Base-by-base conservation (phyloP, 1,140 invertebrate species). In the Lepidurus arcticus region DNA sequence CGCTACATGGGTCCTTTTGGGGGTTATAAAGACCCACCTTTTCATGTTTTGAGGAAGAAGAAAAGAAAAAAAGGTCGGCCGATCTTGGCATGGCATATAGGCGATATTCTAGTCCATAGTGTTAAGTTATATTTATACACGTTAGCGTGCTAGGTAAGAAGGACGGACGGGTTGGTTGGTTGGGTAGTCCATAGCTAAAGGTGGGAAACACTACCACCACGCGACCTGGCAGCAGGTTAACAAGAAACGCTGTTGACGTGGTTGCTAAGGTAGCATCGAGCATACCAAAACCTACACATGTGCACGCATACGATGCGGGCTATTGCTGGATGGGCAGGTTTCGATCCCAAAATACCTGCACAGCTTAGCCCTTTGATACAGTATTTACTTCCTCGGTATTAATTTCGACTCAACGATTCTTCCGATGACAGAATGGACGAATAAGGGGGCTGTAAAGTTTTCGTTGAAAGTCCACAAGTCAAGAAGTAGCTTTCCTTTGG, bases 251-350 rank as follows among this genome's bases (percentile, higher is more conserved):
- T 65, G 53, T 65, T 65, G 53, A 65, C 53, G 5, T 65, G 53
- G 53, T 65, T 65, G 53, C 53, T 65, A 65, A 21, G 53, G 53
- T 65, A 65, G 53, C 53, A 65, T 65, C 53, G 53, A 65, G 53
- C 53, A 65, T 65, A 65, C 53, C 53, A 65, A 16, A 65, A 65
- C 8, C 53, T n/a, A 34, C 34, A 34, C 34, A 34, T 34, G 24
- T 13, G 21, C 53, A 65, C 53, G 53, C 53, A 65, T 65, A 65
- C 53, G 53, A 7, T 4, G 21, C 9, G 13, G 3, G 21, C 53
- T n/a, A 21, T 21, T 9, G 53, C 53, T n/a, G 53, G 16, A 65
- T 65, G 53, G 4, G 34, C 34, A 34, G 34, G 34, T 34, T 34
- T 34, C 34, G 34, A 34, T 34, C 34, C 34, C 34, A 34, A 34